Percentiles rank a stretch among this genome's conserved stretches.
These are phyloP conservation scores for Thereuonema tuberculata DNA, from an alignment of 1,140 invertebrate genomes.

Conservation along the genomic window DNA sequence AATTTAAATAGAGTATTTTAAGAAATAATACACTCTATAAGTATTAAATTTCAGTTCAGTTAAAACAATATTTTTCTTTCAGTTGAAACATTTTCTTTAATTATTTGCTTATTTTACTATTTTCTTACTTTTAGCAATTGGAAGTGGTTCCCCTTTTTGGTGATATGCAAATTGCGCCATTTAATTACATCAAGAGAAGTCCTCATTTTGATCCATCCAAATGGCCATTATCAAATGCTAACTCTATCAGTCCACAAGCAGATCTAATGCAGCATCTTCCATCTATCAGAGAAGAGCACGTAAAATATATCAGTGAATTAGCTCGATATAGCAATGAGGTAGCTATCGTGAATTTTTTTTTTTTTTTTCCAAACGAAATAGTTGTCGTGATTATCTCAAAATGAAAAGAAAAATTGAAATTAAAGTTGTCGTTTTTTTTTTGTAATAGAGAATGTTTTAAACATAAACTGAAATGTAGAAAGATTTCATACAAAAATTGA, in stretches of 20 bases:
- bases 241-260: conserved; percentile 74
- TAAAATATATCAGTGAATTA: conserved; percentile 93
- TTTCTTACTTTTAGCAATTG: conserved; percentile 44
- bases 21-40: too few species aligned
- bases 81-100: neutral
- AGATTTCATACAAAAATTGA: too few species aligned
- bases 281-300: conserved; percentile 89
- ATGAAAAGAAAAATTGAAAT: too few species aligned
- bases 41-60: too few species aligned
- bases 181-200: conserved; percentile 92
- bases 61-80: neutral
- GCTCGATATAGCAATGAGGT: conserved; percentile 89
- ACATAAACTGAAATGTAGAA: too few species aligned
- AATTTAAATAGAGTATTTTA: too few species aligned
- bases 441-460: too few species aligned
- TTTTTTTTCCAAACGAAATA: too few species aligned
- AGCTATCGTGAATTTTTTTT: too few species aligned
- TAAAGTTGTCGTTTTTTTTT: too few species aligned
- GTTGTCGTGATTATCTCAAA: too few species aligned
- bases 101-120: neutral
- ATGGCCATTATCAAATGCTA: conserved; percentile 74
- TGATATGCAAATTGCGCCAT: conserved; percentile 99
- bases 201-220: conserved; percentile 83
- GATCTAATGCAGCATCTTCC: conserved; percentile 93
- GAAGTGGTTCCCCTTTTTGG: conserved; percentile 98